Percentiles rank a stretch among this genome's conserved stretches.
These are phyloP conservation scores for Ophonus ardosiacus DNA, from an alignment of 2,888 invertebrate genomes.

Conservation along the genomic window DNA sequence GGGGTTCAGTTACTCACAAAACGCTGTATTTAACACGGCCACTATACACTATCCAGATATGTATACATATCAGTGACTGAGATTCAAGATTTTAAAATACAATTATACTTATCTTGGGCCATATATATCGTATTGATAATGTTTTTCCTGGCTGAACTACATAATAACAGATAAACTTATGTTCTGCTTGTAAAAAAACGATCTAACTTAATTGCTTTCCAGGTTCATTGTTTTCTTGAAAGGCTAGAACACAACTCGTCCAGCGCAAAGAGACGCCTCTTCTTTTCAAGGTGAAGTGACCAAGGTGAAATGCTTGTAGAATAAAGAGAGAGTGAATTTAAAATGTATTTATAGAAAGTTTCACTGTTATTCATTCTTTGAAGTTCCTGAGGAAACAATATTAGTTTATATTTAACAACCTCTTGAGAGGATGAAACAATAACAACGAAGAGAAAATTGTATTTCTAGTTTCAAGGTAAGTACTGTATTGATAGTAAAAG, in stretches of 20 bases:
- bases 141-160: background rate
- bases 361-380: background rate
- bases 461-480: too few species aligned
- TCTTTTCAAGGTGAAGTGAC: background rate
- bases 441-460: too few species aligned
- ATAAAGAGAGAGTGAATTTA: background rate
- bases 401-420: background rate
- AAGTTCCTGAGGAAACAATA: background rate
- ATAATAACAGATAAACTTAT: constrained; percentile 44
- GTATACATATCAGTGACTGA: too few species aligned
- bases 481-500: too few species aligned
- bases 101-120: too few species aligned
- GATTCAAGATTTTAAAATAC: too few species aligned
- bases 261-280: background rate
- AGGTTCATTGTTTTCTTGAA: constrained; percentile 2
- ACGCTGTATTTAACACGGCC: too few species aligned
- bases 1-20: too few species aligned
- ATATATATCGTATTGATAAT: background rate
- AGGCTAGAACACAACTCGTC: background rate
- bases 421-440: too few species aligned
- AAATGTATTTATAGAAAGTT: background rate
- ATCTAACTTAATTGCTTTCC: constrained; percentile 34
- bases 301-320: background rate
- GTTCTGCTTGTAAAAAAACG: constrained; percentile 39
- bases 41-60: too few species aligned